These are phyloP conservation scores for Drosophila falleni DNA, from an alignment of 2,888 invertebrate genomes.

Conservation along the genomic window DNA sequence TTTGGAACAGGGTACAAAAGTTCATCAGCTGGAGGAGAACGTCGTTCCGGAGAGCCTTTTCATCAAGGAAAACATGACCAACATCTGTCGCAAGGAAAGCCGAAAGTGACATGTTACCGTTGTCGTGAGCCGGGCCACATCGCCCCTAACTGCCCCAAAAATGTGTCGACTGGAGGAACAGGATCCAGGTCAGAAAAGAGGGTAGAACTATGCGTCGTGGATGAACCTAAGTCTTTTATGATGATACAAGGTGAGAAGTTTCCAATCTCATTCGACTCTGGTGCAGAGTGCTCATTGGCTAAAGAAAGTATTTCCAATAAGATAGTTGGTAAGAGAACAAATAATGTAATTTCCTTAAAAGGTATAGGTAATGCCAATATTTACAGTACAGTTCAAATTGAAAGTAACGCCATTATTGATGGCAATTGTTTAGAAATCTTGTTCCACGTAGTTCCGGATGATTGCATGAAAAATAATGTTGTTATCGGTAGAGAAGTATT, in stretches of 20 bases:
- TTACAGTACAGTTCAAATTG: not conserved
- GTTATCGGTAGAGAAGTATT: too few relatives aligned
- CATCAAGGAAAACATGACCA: not conserved
- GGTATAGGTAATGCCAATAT: slow-evolving; percentile 2
- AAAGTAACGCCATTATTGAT: slow-evolving; percentile 1
- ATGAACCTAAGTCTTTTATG: not conserved
- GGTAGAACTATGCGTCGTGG: not conserved
- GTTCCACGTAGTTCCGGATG: not conserved
- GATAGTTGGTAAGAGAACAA: not conserved
- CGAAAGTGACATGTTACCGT: too few relatives aligned
- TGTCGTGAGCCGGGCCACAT: slow-evolving; percentile 1
- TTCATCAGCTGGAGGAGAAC: not conserved
- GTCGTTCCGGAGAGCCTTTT: not conserved
- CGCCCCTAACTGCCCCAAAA: not conserved
- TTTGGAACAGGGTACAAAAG: not conserved
- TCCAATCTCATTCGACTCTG: too few relatives aligned
- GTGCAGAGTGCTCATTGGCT: too few relatives aligned
- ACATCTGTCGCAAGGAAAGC: too few relatives aligned
- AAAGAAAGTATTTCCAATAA: not conserved
- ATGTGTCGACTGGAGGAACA: too few relatives aligned
- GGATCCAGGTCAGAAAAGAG: not conserved
- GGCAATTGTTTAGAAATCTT: not conserved
- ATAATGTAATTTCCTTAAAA: slow-evolving; percentile 2
- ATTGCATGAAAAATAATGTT: slow-evolving; percentile 5
- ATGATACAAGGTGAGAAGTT: not conserved